Evolutionary conservation across 1,140 invertebrate species (phyloP), one percentile per base, ranked within the genome.

Genomic region (Magallana ariakensis): DNA sequence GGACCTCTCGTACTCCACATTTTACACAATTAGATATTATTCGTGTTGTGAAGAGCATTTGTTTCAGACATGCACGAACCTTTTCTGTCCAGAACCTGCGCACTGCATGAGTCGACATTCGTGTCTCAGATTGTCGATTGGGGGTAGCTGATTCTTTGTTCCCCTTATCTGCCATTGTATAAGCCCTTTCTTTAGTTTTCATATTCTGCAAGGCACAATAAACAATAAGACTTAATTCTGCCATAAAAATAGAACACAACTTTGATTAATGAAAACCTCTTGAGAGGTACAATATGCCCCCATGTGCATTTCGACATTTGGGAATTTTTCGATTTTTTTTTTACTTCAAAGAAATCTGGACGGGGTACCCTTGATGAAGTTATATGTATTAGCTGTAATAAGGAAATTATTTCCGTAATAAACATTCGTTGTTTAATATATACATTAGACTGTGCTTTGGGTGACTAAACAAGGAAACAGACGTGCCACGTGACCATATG

Each of bases 41-140:
- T 75, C 66, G 66, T 75, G 66, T 75, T 75, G 66, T 75, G 9
- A 75, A 22, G 66, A 75, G 66, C 22, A 75, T 75, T 75, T 75
- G 66, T 75, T 75, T 75, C 66, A 75, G 66, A 75, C 66, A 75
- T 75, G 66, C 66, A 75, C 66, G 66, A 75, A 75, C 66, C 66
- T 26, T 75, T 26, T 19, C 66, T 22, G 22, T 26, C 10, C 19
- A 2, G 33, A 22, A 13, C 66, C 66, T 75, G 66, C 66, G 66
- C 66, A 75, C 66, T 75, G 66, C 66, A 75, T 22, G 66, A 75
- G 66, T 75, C 66, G 22, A 9, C 33, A 75, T 75, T 75, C 66
- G 66, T 75, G 66, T 75, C 33, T 75, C 22, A 33, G 66, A 26
- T 26, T 75, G n/a, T 60, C 58, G 58, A 60, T 60, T 13, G 15